Evolutionary conservation across 2,113 vertebrate species (phyloP).

Genomic region (Chascanopsetta lugubris): DNA sequence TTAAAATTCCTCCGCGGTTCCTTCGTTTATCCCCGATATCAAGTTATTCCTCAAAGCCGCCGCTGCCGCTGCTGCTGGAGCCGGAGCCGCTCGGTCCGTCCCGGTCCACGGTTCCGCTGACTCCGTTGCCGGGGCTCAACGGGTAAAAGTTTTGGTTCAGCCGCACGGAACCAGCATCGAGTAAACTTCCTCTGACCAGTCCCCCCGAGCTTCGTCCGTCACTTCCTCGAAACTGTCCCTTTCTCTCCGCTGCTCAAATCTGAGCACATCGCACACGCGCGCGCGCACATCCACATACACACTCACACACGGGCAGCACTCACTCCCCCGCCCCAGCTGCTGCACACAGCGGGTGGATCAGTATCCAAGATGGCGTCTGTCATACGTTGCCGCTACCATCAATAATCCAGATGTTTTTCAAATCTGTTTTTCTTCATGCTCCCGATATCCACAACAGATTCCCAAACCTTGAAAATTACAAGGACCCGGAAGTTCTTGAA

Average conservation of each 20-base stretch:
- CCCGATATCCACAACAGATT: neutral
- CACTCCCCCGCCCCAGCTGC: slow-evolving; percentile 47
- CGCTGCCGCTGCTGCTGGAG: slow-evolving; percentile 1
- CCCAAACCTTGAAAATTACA: no score
- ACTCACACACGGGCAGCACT: neutral
- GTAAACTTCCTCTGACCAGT: slow-evolving; percentile 83
- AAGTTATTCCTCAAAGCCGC: slow-evolving; percentile 55
- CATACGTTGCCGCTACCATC: neutral
- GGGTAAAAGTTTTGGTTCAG: slow-evolving; percentile 78
- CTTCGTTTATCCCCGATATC: slow-evolving; percentile 36
- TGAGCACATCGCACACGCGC: slow-evolving; percentile 36
- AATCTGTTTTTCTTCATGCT: neutral
- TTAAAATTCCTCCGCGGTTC: slow-evolving; percentile 63
- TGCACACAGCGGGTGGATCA: neutral
- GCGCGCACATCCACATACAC: neutral
- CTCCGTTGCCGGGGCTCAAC: no score
- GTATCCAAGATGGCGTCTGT: slow-evolving; percentile 49
- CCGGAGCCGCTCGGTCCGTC: slow-evolving; percentile 44
- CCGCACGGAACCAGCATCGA: slow-evolving; percentile 62
- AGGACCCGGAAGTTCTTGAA: no score
- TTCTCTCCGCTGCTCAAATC: slow-evolving; percentile 62
- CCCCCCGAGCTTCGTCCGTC: slow-evolving; percentile 73
- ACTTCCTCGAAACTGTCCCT: slow-evolving; percentile 80
- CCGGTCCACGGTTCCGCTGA: slow-evolving; percentile 55
- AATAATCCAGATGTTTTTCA: neutral